Evolutionary conservation across 1,140 invertebrate genomes (phyloP).

Genomic region (Camponotus vicinus): DNA sequence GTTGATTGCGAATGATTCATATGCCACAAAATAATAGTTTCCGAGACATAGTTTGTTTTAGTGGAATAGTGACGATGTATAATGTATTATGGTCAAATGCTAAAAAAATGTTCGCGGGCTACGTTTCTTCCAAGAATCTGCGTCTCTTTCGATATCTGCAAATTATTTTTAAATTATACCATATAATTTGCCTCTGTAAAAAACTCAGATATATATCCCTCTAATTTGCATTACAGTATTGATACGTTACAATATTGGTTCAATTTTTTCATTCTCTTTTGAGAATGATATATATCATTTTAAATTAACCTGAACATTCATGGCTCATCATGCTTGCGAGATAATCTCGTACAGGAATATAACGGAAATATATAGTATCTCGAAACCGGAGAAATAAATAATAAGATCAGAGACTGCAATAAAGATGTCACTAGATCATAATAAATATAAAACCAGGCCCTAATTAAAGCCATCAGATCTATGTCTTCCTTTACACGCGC

Average conservation of each 20-base stretch:
- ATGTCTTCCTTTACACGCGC: not conserved
- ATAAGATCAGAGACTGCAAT: not conserved
- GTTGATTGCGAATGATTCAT: not conserved
- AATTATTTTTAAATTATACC: conserved; percentile 3
- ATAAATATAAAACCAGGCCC: not conserved
- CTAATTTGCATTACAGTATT: not conserved
- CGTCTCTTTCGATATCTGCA: not conserved
- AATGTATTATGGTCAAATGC: not conserved
- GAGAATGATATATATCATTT: not conserved
- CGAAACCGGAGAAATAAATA: conserved; percentile 5
- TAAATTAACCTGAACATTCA: not conserved
- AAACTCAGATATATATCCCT: not conserved
- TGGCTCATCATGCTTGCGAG: not conserved
- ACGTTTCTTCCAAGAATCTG: not conserved
- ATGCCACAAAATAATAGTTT: not conserved
- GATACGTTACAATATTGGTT: not conserved
- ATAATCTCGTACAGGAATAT: not conserved
- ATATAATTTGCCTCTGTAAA: not conserved
- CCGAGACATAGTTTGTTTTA: not conserved
- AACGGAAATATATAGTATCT: not conserved
- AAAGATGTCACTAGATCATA: not conserved
- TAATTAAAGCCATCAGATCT: conserved; percentile 8
- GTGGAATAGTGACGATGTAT: not conserved
- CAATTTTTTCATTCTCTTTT: not conserved
- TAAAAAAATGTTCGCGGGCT: not conserved